Base-by-base conservation (phyloP, 2,113 vertebrate genomes). In the Chiloscyllium plagiosum region DNA sequence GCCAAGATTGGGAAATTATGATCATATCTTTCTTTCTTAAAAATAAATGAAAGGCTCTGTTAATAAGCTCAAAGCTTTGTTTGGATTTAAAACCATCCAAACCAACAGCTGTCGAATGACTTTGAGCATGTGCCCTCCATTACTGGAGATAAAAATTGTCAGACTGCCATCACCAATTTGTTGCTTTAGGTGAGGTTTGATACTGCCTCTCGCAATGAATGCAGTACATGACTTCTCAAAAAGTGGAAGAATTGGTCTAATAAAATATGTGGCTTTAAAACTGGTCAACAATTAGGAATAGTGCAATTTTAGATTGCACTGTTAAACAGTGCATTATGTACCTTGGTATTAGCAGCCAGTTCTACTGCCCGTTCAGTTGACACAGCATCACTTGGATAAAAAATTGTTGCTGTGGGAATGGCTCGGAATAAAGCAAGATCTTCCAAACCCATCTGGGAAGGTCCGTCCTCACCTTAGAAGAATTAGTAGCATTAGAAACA, bases 281-380 rank as follows among this genome's bases (percentile, higher is more conserved):
- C 5, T 66, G 61, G 37, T 83, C n/a, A 42, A 42, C 37, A 83
- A 83, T 93, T 37, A 66, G 61, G 89, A 68, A 37, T 10, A n/a
- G 13, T 37, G 15, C 33, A 19, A 65, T 0, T 37, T 66, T 33
- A 92, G 29, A 93, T 17, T 37, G 37, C 22, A 50, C 20, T 29
- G 42, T 20, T 29, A 33, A 94, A 50, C 37, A 47, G 4, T 47
- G 22, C 68, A 68, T 42, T 22, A 8, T 33, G 29, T 96, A 99
- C 99, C 98, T 98, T 99, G 76, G 98, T 99, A 96, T 98, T 98
- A 96, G 98, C 98, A 96, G 99, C 98, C 96, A 99, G 97, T 96
- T 99, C 99, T 96, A 99, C 98, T 0, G 99, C 98, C 97, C 98
- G 99, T 97, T 99, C 99, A 8, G 98, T 98, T 37, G 98, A 97